Percentiles rank a stretch among this genome's conserved stretches.
phyloP scores from a whole-genome alignment of 30 jellyfish, hydroid and myxozoan species.

The Chrysaora quinquecirrha region DNA sequence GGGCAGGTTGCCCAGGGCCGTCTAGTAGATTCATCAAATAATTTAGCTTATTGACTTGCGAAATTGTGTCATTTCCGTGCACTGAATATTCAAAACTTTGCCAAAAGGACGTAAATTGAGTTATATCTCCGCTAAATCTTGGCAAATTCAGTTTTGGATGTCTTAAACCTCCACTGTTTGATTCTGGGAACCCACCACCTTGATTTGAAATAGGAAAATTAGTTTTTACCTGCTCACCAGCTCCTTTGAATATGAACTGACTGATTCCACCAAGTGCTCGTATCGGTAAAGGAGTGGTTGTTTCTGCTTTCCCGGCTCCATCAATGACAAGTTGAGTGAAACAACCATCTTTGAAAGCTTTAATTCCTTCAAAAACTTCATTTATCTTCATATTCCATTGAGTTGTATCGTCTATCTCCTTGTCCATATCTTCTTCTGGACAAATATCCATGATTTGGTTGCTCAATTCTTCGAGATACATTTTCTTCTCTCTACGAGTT shows the following conservation, averaged over 20 bases:
- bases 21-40: not conserved
- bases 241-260: not conserved
- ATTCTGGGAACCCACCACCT: not conserved
- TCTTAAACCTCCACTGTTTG: slow-evolving; percentile 2
- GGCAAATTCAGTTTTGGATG: slow-evolving; percentile 16
- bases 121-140: too few species aligned
- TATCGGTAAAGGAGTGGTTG: not conserved
- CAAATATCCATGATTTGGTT: not conserved
- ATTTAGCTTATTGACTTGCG: slow-evolving; percentile 6
- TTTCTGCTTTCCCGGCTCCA: not conserved
- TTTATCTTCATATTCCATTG: not conserved
- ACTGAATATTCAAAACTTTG: slow-evolving; percentile 8
- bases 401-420: not conserved
- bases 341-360: not conserved
- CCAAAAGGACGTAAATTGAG: not conserved
- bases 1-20: not conserved
- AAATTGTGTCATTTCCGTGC: not conserved
- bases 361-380: not conserved
- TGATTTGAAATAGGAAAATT: too few species aligned
- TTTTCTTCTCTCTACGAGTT: not conserved
- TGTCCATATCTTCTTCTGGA: not conserved
- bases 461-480: not conserved
- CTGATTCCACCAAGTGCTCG: not conserved
- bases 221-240: not conserved
- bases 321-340: not conserved